Base-by-base conservation (phyloP, 2,113 vertebrate species). In the Atherinomorus stipes region DNA sequence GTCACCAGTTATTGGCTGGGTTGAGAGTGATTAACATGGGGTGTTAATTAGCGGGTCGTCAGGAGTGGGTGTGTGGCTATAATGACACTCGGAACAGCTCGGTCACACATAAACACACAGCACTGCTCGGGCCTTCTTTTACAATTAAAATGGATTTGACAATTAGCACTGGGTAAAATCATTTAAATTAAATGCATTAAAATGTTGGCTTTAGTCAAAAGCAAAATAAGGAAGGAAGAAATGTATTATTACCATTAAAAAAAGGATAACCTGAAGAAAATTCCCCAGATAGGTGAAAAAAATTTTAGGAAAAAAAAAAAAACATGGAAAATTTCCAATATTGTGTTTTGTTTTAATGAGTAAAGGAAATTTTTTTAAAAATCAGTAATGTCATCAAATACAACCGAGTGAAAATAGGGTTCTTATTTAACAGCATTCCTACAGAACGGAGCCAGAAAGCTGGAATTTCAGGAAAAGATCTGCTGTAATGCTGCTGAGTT, bases 1-100 rank as follows among this genome's bases (percentile, higher is more conserved):
- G 90, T 92, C 89, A 83, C 77, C 50, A 62, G 82, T 89, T 90
- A 90, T 89, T 92, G 89, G 85, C 86, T 85, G 80, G 86, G 77
- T 85, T 83, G 85, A 80, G 81, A 85, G 91, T 90, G 90, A 93
- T 94, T 93, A 94, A 90, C 86, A 88, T 87, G 87, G 89, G 88
- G 90, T 90, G 92, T 91, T 92, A 92, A 93, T 89, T 91, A 91
- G 85, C 54, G 67, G 90, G 89, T 90, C 84, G 83, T 64, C 58
- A 61, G 71, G 81, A 83, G 86, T 80, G 84, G 63, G 89, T 78
- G 89, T 85, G 74, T 60, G 83, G 88, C 80, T 87, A 16, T 18
- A 80, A 86, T 60, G 64, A 77, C 84, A 78, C 85, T 80, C 78
- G 8, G 40, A 84, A 76, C 72, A 78, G 80, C 87, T 71, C 59